Conservation (phyloP, 1,140 invertebrate species). For the Orius laevigatus region DNA sequence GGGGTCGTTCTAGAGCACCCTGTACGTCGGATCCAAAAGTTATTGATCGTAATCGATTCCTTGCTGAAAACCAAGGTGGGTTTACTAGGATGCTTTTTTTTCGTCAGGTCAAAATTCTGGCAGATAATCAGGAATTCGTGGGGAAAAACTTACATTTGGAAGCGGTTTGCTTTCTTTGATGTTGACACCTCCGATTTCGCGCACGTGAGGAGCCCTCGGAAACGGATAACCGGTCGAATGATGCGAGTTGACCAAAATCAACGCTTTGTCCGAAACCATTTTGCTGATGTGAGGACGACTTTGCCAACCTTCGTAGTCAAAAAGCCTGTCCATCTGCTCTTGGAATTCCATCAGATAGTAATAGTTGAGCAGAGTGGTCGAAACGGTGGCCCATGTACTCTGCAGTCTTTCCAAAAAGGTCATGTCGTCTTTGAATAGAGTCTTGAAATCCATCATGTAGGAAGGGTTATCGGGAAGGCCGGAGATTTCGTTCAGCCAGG, state of each 20-base stretch:
- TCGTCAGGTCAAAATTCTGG: too few species aligned
- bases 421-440: slow-evolving; percentile 3
- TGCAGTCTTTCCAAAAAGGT: slow-evolving; percentile 1
- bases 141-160: slow-evolving; percentile 28
- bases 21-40: too few species aligned
- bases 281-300: slow-evolving; percentile 36
- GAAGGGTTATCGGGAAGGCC: slow-evolving; percentile 8
- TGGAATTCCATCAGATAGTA: not conserved
- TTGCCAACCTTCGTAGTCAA: slow-evolving; percentile 18
- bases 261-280: slow-evolving; percentile 14
- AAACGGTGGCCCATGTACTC: not conserved
- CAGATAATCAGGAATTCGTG: too few species aligned
- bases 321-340: not conserved
- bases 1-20: too few species aligned
- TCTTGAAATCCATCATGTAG: slow-evolving; percentile 12
- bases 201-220: slow-evolving; percentile 7
- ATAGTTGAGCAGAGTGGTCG: not conserved
- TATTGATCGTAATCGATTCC: not conserved
- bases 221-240: slow-evolving; percentile 5
- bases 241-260: slow-evolving; percentile 25
- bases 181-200: slow-evolving; percentile 50
- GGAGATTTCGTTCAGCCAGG: slow-evolving; percentile 11
- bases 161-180: slow-evolving; percentile 36
- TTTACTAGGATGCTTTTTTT: not conserved
- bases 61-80: not conserved